Evolutionary conservation across 2,888 invertebrate species (phyloP).

Genomic region (Dicyrtoma fusca): DNA sequence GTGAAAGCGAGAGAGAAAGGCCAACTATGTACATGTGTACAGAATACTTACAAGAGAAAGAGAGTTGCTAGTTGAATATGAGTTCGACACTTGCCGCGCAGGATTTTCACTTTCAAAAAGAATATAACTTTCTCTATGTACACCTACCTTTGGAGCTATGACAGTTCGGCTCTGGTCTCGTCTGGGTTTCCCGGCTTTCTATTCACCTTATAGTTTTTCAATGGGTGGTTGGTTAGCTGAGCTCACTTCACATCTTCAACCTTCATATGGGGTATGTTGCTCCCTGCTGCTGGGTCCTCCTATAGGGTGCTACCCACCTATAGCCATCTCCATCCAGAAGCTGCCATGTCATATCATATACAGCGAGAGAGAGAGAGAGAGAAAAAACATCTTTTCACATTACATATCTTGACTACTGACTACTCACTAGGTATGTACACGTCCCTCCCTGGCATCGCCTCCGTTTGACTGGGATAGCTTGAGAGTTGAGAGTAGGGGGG

Average conservation of each 20-base stretch:
- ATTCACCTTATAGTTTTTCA: conserved; percentile 34
- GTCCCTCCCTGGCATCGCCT: too few species aligned
- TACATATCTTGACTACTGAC: conserved; percentile 19
- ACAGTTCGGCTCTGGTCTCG: neutral
- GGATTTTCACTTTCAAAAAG: conserved; percentile 41
- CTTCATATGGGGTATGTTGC: too few species aligned
- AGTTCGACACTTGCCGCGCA: conserved; percentile 40
- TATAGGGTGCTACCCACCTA: too few species aligned
- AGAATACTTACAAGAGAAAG: neutral
- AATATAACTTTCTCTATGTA: conserved; percentile 38
- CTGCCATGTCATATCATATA: too few species aligned
- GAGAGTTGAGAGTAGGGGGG: conserved; percentile 35
- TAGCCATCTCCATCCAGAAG: too few species aligned
- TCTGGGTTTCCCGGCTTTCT: neutral
- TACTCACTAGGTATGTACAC: too few species aligned
- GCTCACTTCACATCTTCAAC: neutral
- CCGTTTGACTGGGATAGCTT: neutral
- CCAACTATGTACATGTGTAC: neutral
- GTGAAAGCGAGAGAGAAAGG: neutral
- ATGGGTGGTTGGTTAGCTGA: conserved; percentile 10
- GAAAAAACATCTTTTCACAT: conserved; percentile 21
- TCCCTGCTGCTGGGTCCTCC: too few species aligned
- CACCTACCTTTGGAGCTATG: neutral
- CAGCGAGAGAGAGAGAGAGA: conserved; percentile 16
- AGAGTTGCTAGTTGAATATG: conserved; percentile 37